Evolutionary conservation across 2,113 vertebrate species (phyloP), one percentile per base, ranked within the genome.

Genomic region (Atrichornis clamosus): DNA sequence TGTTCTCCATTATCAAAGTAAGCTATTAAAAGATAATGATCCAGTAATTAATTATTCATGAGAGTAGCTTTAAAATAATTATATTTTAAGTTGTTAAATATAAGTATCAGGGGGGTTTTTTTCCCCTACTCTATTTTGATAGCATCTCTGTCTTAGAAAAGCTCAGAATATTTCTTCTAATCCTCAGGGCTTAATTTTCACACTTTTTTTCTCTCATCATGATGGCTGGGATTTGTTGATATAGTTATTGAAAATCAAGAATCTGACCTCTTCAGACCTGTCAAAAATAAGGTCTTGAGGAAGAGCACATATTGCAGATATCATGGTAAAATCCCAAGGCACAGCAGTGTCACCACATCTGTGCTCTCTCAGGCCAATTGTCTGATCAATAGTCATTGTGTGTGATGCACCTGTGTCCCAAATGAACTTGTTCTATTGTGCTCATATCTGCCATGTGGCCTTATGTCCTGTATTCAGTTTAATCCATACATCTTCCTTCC

Each of bases 21-120:
- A 89, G 26, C 52, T 91, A 68, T 93, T 95, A 68, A 93, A 87
- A 93, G 55, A 33, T 89, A 93, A 84, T 63, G 32, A 63, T 84
- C 81, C 64, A 28, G 2, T 30, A 87, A 84, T 89, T 89, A 87
- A 73, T 84, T 89, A 89, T 80, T 87, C 26, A 87, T 73, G 10
- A 93, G 44, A 73, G 28, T 19, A 9, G 35, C 68, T 93, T 95
- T 90, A 64, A 73, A 93, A 81, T 77, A 92, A 89, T 93, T 80
- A 64, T 64, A 56, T 64, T 87, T 92, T 27, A 77, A 47, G 46
- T 52, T 91, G 22, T 73, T 95, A 69, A 89, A 64, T 81, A 81
- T 77, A 87, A 93, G 12, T 50, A 64, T 68, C 27, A 46, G 13
- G 6, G 6, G 93, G 68, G 23, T 33, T 39, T 83, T 83, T 47